A percentile compares a stretch with the other conserved stretches of the same genome.
These are phyloP conservation scores for Frieseomelitta varia DNA, from an alignment of 1,140 invertebrate species.

Conservation along the genomic window DNA sequence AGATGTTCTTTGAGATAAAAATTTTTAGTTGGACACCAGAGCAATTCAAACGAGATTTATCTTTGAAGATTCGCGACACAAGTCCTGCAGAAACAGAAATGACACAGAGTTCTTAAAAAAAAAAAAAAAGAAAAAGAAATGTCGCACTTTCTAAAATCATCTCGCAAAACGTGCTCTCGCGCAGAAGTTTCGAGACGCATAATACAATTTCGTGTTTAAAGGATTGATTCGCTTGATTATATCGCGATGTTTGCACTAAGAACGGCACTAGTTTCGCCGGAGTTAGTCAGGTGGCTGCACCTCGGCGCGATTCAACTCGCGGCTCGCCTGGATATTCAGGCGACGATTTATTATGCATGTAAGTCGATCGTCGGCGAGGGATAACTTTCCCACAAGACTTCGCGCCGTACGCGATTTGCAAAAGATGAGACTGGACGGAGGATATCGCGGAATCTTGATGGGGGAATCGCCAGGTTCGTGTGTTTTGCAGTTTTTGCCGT, in stretches of 20 bases:
- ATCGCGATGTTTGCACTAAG: slow-evolving; percentile 60
- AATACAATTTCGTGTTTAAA: neutral
- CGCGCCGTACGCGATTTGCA: neutral
- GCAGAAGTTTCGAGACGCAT: neutral
- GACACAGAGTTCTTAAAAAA: too few relatives aligned
- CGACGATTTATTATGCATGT: slow-evolving; percentile 37
- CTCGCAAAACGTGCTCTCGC: too few relatives aligned
- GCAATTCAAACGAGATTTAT: too few relatives aligned
- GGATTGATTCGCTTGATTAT: slow-evolving; percentile 65
- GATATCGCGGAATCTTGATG: slow-evolving; percentile 6
- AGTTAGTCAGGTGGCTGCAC: slow-evolving; percentile 37
- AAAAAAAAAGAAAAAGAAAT: too few relatives aligned
- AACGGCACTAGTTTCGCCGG: slow-evolving; percentile 13
- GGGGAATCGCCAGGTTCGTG: neutral
- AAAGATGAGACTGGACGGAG: neutral
- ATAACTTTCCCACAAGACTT: neutral
- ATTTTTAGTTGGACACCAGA: too few relatives aligned
- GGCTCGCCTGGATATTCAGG: neutral
- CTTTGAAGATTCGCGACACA: too few relatives aligned
- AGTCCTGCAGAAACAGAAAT: too few relatives aligned
- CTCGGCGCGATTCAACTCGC: slow-evolving; percentile 21
- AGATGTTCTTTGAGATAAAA: too few relatives aligned
- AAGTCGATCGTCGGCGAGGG: neutral
- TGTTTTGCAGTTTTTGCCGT: neutral
- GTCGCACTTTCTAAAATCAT: too few relatives aligned